Percentiles rank a stretch among this genome's conserved stretches.
Conservation (phyloP, 2,797 vertebrate genomes). For the Sebastes jordani region DNA sequence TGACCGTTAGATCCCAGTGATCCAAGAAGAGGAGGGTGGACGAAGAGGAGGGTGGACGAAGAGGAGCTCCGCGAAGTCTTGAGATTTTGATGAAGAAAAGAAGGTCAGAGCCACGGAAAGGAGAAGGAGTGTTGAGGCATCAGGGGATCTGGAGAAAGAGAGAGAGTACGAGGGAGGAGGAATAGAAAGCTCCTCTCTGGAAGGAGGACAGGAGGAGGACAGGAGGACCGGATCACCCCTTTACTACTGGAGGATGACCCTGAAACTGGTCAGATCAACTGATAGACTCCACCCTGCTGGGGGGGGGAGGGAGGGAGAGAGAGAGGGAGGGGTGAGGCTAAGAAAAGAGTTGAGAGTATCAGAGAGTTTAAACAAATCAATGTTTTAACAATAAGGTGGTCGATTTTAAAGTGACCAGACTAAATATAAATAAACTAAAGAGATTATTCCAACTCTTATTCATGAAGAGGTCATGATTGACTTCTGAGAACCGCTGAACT, state of each 20-base stretch:
- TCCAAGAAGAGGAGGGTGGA: background rate
- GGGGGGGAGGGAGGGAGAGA: background rate
- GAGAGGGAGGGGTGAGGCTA: background rate
- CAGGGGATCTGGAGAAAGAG: constrained; percentile 22
- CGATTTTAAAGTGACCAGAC: background rate
- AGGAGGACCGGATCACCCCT: constrained; percentile 29
- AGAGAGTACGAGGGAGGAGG: background rate
- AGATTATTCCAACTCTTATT: background rate
- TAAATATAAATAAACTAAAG: fast-evolving
- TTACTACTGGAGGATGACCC: constrained; percentile 40
- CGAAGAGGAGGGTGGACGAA: background rate
- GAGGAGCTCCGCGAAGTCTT: background rate
- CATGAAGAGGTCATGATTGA: background rate
- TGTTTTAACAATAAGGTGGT: background rate
- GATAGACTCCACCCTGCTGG: constrained; percentile 59
- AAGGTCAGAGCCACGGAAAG: background rate
- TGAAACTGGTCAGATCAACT: constrained; percentile 39
- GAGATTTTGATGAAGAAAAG: background rate
- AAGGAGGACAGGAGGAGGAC: constrained; percentile 17
- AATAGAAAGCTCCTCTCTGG: constrained; percentile 10
- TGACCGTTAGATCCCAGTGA: no score
- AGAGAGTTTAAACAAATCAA: background rate
- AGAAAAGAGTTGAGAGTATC: constrained; percentile 7
- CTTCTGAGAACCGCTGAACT: background rate
- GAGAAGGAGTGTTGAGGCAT: constrained; percentile 40